Percentiles rank a stretch among this genome's conserved stretches.
phyloP scores from a whole-genome alignment of 2,888 invertebrate genomes.

The Heteropelma amictum region DNA sequence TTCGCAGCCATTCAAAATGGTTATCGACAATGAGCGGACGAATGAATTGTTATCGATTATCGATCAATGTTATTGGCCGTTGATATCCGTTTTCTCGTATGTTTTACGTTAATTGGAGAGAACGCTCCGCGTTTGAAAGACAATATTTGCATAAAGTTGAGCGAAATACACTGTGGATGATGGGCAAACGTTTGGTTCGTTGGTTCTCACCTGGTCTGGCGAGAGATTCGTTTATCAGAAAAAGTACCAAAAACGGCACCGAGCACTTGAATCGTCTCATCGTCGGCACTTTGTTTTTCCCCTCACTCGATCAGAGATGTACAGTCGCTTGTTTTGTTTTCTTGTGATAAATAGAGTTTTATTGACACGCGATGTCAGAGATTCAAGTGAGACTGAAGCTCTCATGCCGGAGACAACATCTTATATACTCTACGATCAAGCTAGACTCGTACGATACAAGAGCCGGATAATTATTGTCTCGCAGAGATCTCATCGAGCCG shows the following conservation, averaged over 20 bases:
- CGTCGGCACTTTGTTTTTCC: conserved; percentile 24
- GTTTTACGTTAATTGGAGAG: too few species aligned
- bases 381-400: conserved; percentile 70
- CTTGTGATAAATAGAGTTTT: too few species aligned
- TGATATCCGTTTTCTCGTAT: too few species aligned
- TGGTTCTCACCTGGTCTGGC: conserved; percentile 68
- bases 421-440: conserved; percentile 69
- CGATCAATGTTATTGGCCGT: too few species aligned
- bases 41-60: too few species aligned
- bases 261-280: conserved; percentile 68
- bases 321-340: too few species aligned
- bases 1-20: too few species aligned
- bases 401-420: conserved; percentile 68
- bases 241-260: conserved; percentile 67
- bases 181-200: background rate
- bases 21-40: too few species aligned
- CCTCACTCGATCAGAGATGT: too few species aligned
- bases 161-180: too few species aligned
- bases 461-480: conserved; percentile 67
- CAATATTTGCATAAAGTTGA: too few species aligned
- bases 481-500: conserved; percentile 14
- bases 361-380: conserved; percentile 58
- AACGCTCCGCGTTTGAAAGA: too few species aligned
- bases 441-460: conserved; percentile 56
- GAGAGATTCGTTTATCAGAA: conserved; percentile 60